Conservation (phyloP, 2,888 invertebrate species). For the Hypercompe scribonia region DNA sequence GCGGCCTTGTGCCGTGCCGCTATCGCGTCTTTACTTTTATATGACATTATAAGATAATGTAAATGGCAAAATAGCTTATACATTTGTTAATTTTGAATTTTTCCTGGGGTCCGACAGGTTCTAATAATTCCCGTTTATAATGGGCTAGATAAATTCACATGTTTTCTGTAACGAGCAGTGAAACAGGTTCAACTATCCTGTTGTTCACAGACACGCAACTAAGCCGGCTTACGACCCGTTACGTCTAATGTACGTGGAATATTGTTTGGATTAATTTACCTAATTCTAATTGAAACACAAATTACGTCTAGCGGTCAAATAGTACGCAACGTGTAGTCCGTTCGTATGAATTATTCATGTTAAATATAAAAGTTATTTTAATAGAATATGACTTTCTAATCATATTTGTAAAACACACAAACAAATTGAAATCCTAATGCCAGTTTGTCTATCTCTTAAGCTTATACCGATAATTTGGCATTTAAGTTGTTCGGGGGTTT, state of each 20-base stretch:
- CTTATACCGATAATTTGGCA: neutral
- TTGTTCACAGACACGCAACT: slow-evolving; percentile 17
- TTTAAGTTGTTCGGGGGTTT: neutral
- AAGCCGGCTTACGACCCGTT: slow-evolving; percentile 34
- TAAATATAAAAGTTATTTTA: neutral
- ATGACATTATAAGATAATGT: slow-evolving; percentile 46
- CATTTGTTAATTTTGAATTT: slow-evolving; percentile 40
- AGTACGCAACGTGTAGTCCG: neutral
- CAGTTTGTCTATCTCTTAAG: neutral
- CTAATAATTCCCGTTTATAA: slow-evolving; percentile 37
- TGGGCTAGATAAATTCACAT: slow-evolving; percentile 32
- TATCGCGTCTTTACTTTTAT: slow-evolving; percentile 52
- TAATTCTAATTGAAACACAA: slow-evolving; percentile 19
- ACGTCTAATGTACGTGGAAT: slow-evolving; percentile 23
- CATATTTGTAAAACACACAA: too few relatives aligned
- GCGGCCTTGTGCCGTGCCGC: slow-evolving; percentile 43
- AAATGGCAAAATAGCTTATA: slow-evolving; percentile 41
- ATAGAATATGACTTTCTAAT: neutral
- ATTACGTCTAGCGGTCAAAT: slow-evolving; percentile 19
- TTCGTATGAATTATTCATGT: slow-evolving; percentile 6
- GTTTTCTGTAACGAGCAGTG: slow-evolving; percentile 22
- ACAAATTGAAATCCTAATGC: too few relatives aligned
- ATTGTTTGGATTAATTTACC: slow-evolving; percentile 31
- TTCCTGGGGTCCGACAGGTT: slow-evolving; percentile 12
- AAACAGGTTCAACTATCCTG: slow-evolving; percentile 37